phyloP scores from a whole-genome alignment of 2,888 invertebrate species.

The Idaea biselata region DNA sequence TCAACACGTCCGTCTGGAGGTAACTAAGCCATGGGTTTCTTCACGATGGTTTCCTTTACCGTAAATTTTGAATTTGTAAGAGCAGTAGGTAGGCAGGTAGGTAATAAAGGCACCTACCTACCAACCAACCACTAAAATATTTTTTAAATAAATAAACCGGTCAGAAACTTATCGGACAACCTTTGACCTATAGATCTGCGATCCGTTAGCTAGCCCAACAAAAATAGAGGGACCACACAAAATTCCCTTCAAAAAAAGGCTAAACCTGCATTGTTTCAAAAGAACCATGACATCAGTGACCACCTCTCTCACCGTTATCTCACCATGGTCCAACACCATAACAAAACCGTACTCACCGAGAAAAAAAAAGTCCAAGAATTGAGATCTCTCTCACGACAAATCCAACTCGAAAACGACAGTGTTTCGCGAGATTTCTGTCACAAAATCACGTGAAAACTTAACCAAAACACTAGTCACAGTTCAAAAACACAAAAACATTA shows the following conservation, averaged over 20 bases:
- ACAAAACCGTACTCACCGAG: slow-evolving; percentile 61
- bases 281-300: slow-evolving; percentile 19
- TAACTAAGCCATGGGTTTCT: too few relatives aligned
- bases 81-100: too few relatives aligned
- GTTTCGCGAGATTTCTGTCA: slow-evolving; percentile 62
- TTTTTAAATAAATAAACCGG: not conserved
- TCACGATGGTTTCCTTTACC: too few relatives aligned
- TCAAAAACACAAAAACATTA: slow-evolving; percentile 48
- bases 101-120: too few relatives aligned
- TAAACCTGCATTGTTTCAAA: not conserved
- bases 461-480: slow-evolving; percentile 46
- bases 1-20: too few relatives aligned
- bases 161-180: not conserved
- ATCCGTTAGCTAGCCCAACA: not conserved
- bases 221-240: not conserved
- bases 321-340: slow-evolving; percentile 61
- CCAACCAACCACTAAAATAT: too few relatives aligned
- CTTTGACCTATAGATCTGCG: not conserved
- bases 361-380: slow-evolving; percentile 50
- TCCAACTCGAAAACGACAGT: slow-evolving; percentile 64
- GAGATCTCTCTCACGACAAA: slow-evolving; percentile 48
- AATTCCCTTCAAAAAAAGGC: not conserved
- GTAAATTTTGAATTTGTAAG: too few relatives aligned
- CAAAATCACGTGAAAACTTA: slow-evolving; percentile 64
- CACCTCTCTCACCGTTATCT: slow-evolving; percentile 39